A percentile compares a stretch with the other conserved stretches of the same genome.
These are phyloP conservation scores for Tadarida brasiliensis DNA, from an alignment of 2,797 vertebrate genomes.

Conservation along the genomic window DNA sequence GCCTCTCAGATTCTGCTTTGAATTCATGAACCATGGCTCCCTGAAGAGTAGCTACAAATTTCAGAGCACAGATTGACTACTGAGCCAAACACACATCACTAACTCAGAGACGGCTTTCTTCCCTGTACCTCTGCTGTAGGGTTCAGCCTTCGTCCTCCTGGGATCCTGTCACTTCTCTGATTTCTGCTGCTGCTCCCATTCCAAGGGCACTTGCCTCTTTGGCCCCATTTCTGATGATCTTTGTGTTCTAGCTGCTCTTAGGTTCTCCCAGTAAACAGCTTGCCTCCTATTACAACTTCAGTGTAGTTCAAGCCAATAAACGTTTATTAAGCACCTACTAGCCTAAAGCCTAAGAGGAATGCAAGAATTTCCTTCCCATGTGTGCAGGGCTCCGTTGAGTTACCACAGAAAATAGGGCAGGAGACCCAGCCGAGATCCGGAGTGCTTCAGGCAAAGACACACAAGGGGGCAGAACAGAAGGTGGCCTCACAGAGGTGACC, in stretches of 20 bases:
- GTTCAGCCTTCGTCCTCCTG: neutral
- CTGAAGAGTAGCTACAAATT: neutral
- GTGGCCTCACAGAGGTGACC: neutral
- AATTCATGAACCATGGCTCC: neutral
- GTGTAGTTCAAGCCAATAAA: neutral
- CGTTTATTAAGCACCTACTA: neutral
- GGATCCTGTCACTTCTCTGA: neutral
- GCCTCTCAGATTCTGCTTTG: neutral
- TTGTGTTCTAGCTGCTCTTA: neutral
- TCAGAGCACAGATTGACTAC: neutral
- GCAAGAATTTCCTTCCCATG: neutral
- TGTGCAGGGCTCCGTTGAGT: fast-evolving
- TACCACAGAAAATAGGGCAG: too few species aligned
- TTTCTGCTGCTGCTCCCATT: neutral
- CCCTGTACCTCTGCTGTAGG: neutral
- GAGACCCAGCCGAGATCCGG: neutral
- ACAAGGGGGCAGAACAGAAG: fast-evolving
- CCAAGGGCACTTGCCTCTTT: neutral
- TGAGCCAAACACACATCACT: neutral
- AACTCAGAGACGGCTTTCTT: neutral
- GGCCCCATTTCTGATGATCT: neutral
- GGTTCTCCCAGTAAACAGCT: neutral
- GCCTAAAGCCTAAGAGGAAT: neutral
- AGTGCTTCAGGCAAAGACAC: neutral
- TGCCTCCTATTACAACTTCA: neutral